Base-by-base conservation (phyloP, 1,140 invertebrate species). In the Dreissena rostriformis region DNA sequence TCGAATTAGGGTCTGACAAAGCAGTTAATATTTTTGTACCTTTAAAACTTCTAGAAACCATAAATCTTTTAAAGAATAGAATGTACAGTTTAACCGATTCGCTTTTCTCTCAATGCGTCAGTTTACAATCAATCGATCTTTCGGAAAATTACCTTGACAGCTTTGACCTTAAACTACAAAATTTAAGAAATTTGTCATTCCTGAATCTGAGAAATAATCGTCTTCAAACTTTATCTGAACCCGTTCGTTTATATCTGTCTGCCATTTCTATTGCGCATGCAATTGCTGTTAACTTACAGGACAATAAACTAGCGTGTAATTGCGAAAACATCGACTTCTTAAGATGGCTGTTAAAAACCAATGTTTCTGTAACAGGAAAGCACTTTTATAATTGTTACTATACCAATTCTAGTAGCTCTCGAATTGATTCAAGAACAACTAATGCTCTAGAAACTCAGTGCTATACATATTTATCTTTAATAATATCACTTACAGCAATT, bases 271-370 rank as follows among this genome's bases (percentile, higher is more conserved):
- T 73, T 51, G 7, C 51, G n/a, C 29, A 26, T 19, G 4, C 49
- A n/a, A 10, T 85, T 1, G 24, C 15, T 6, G 76, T 85, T 8
- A 55, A 85, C 68, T 39, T 85, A 17, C 22, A 19, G 26, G n/a
- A 63, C 28, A 85, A 85, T 49, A 52, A 52, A 15, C 68, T 85
- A 2, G 29, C 26, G 2, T 85, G 83, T 68, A 61, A 15, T 52
- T 85, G 83, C 68, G 75, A 66, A 6, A 85, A 29, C 11, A 51
- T 79, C 15, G 49, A 65, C 12, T 79, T 85, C 28, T 17, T 85
- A 8, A 65, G 80, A 61, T 85, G 83, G 83, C 24, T 85, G 8
- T 51, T 74, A n/a, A 7, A 49, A 19, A 55, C 68, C 2, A 8
- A 65, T 1, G 57, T 72, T 79, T 79, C 67, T 6, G 2, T 24